Evolutionary conservation across 2,888 invertebrate genomes (phyloP).

Genomic region (Callinectes sapidus): DNA sequence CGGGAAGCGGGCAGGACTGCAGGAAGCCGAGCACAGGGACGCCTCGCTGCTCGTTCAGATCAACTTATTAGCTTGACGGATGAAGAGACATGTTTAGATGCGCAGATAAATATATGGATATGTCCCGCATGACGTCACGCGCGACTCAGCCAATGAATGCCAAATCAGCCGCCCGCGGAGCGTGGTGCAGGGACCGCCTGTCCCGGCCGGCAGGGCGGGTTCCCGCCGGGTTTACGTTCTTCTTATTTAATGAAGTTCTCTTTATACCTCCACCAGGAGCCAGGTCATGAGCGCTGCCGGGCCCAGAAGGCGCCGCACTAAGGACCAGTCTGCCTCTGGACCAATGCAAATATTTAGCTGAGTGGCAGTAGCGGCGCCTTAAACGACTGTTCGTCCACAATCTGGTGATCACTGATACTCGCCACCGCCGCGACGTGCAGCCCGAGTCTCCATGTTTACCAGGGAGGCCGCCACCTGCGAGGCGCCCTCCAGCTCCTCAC

Average conservation of each 20-base stretch:
- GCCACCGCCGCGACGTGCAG: background rate
- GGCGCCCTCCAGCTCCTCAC: background rate
- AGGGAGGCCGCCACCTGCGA: background rate
- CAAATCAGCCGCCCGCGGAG: conserved; percentile 59
- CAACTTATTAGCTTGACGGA: conserved; percentile 50
- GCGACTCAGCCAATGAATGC: conserved; percentile 53
- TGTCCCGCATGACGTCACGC: conserved; percentile 46
- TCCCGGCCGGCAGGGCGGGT: conserved; percentile 27
- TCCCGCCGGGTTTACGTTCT: conserved; percentile 54
- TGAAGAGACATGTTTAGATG: conserved; percentile 48
- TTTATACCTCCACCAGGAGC: conserved; percentile 32
- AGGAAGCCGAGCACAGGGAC: background rate
- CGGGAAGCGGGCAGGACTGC: background rate
- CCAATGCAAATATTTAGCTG: conserved; percentile 18
- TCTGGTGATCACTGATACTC: conserved; percentile 14
- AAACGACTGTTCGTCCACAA: conserved; percentile 9
- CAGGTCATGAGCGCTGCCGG: conserved; percentile 21
- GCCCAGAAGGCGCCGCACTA: background rate
- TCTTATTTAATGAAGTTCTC: conserved; percentile 61
- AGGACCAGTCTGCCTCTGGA: background rate
- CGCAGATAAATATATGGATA: conserved; percentile 52
- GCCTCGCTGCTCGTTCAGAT: background rate
- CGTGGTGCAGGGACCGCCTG: conserved; percentile 30
- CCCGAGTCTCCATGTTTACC: background rate
- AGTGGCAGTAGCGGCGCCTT: background rate